Evolutionary conservation across 2,797 vertebrate genomes (phyloP).

Genomic region (Sebastes alutus): DNA sequence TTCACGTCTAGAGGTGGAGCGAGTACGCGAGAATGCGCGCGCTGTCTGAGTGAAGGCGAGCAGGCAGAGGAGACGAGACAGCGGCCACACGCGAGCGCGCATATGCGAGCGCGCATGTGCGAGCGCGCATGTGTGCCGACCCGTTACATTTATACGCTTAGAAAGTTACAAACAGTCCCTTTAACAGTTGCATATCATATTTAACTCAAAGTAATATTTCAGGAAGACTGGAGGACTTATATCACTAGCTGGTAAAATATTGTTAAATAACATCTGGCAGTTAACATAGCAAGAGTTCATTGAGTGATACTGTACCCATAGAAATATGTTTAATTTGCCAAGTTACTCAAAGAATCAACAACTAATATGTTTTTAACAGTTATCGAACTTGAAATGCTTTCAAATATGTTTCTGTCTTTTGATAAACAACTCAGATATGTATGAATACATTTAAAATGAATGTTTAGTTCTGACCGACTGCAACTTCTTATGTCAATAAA

Average conservation of each 20-base stretch:
- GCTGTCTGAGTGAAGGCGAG: too few relatives aligned
- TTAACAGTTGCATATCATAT: not conserved
- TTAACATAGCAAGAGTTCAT: not conserved
- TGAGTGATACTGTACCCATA: not conserved
- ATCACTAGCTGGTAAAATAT: not conserved
- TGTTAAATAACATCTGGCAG: not conserved
- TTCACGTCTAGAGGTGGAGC: too few relatives aligned
- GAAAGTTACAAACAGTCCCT: too few relatives aligned
- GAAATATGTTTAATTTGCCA: not conserved
- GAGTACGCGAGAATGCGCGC: too few relatives aligned
- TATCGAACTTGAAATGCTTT: not conserved
- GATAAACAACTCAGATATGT: not conserved
- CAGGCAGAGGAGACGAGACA: too few relatives aligned
- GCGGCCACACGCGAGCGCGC: too few relatives aligned
- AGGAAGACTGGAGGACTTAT: not conserved
- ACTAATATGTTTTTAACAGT: not conserved
- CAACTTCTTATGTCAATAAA: not conserved
- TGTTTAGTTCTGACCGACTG: not conserved
- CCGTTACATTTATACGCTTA: too few relatives aligned
- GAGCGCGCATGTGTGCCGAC: too few relatives aligned
- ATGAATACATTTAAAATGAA: not conserved
- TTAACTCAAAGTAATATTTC: not conserved
- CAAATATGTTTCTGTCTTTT: not conserved
- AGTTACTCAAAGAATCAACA: not conserved
- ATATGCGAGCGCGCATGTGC: too few relatives aligned